A percentile compares a stretch with the other conserved stretches of the same genome.
Evolutionary conservation across 2,888 invertebrate species (phyloP).

Genomic region (Crocallis elinguaria): DNA sequence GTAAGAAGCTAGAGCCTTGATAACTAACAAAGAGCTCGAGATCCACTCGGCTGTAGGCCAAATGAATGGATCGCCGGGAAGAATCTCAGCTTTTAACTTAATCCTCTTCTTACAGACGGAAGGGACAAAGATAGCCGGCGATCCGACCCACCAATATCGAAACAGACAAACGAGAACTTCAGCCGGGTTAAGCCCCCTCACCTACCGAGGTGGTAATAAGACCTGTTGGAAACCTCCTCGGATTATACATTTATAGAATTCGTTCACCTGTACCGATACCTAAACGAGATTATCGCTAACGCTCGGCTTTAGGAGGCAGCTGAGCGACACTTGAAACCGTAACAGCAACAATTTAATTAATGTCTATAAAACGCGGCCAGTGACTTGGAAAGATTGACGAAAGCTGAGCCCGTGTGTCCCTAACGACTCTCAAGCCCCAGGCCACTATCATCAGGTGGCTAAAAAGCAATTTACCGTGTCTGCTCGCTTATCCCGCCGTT

Average conservation of each 20-base stretch:
- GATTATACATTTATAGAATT: constrained; percentile 26
- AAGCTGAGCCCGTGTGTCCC: constrained; percentile 25
- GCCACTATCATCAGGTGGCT: constrained; percentile 48
- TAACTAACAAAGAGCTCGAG: constrained; percentile 52
- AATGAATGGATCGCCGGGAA: constrained; percentile 50
- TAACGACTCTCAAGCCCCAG: constrained; percentile 36
- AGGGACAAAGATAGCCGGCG: constrained; percentile 35
- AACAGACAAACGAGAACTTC: constrained; percentile 28
- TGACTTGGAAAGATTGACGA: constrained; percentile 27
- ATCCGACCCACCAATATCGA: constrained; percentile 24
- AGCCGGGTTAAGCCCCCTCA: constrained; percentile 24
- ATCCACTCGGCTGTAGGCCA: constrained; percentile 50
- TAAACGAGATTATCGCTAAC: constrained; percentile 20
- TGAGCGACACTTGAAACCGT: constrained; percentile 3
- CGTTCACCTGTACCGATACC: constrained; percentile 13
- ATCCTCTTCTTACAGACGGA: constrained; percentile 30
- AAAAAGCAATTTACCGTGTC: constrained; percentile 49
- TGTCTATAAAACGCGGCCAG: constrained; percentile 16
- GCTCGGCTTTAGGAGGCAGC: constrained; percentile 5
- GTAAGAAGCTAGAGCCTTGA: constrained; percentile 40
- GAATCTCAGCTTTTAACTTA: constrained; percentile 48
- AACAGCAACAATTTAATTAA: constrained; percentile 25
- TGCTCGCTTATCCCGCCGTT: constrained; percentile 47
- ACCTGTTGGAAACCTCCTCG: constrained; percentile 11
- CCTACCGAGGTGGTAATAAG: constrained; percentile 18